These are phyloP conservation scores for Tetraneura akinire DNA, from an alignment of 1,140 invertebrate species.

Conservation along the genomic window DNA sequence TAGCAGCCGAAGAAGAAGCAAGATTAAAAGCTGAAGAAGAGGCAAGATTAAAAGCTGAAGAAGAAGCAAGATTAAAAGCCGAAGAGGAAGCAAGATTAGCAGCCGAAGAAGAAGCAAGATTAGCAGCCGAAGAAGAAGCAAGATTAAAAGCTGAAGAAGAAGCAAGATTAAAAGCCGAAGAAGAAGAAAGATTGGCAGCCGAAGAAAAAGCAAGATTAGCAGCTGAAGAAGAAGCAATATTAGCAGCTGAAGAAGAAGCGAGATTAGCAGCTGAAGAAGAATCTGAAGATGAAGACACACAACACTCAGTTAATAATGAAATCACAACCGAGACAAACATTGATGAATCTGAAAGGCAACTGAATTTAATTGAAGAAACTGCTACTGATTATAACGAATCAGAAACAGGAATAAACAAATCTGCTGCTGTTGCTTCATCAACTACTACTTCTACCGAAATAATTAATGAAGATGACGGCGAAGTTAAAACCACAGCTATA, in stretches of 20 bases:
- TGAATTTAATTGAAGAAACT: neutral
- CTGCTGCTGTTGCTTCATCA: neutral
- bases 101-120: conserved; percentile 44
- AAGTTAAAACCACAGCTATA: conserved; percentile 27
- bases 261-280: conserved; percentile 36
- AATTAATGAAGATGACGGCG: conserved; percentile 8
- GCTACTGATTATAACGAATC: neutral
- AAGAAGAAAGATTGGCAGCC: conserved; percentile 28
- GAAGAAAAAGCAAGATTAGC: conserved; percentile 26
- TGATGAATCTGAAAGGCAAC: neutral
- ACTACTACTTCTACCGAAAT: conserved; percentile 27
- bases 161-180: neutral
- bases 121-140: neutral
- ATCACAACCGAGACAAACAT: neutral
- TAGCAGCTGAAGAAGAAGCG: conserved; percentile 46
- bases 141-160: conserved; percentile 27
- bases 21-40: conserved; percentile 36
- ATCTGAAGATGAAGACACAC: neutral
- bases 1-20: conserved; percentile 41
- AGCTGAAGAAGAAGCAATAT: conserved; percentile 22
- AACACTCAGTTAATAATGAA: neutral
- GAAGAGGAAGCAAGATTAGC: conserved; percentile 46
- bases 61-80: conserved; percentile 17
- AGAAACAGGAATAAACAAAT: neutral
- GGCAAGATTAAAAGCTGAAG: conserved; percentile 38